Base-by-base conservation (phyloP, 2,888 invertebrate species). In the Cabera pusaria region DNA sequence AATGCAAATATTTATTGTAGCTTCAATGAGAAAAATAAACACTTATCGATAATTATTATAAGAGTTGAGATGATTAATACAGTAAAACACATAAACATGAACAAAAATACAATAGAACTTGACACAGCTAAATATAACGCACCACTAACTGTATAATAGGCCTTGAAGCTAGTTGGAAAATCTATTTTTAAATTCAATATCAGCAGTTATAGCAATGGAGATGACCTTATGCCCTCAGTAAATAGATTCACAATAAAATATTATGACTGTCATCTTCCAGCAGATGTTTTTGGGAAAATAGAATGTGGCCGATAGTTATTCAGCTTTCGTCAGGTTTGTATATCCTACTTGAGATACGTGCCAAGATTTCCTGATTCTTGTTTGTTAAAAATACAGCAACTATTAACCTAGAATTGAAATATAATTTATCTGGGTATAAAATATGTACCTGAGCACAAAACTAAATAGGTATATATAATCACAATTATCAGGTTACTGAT, bases 141-240 rank as follows among this genome's bases (percentile, higher is more conserved):
- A 52, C 44, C 48, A 51, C 32, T 55, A 53, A 56, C 52, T 46
- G 52, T 42, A 53, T 38, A 44, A 53, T 37, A 58, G 59, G 51
- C 70, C 69, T 71, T 74, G 64, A 60, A 50, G 45, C 24, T 49
- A 46, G 57, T 57, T 56, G 58, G 45, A 59, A 62, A 58, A 51
- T 52, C 55, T 70, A 60, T 64, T 67, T 64, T 61, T 61, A 69
- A 52, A 59, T 52, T 34, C 58, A 65, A 61, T 64, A 68, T 59
- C 63, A 59, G 51, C 46, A 48, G 54, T 61, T 57, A 65, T 55
- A 56, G 49, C 46, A 50, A 49, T 42, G 47, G 31, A 44, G 52
- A 61, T 60, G 64, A 63, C 67, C 67, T 69, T 59, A 57, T 44
- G 26, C 28, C 23, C 38, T 44, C 48, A 59, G 55, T 36, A 57